Percentiles rank a stretch among this genome's conserved stretches.
Conservation (phyloP, 2,888 invertebrate species). For the Ryuthela nishihirai region DNA sequence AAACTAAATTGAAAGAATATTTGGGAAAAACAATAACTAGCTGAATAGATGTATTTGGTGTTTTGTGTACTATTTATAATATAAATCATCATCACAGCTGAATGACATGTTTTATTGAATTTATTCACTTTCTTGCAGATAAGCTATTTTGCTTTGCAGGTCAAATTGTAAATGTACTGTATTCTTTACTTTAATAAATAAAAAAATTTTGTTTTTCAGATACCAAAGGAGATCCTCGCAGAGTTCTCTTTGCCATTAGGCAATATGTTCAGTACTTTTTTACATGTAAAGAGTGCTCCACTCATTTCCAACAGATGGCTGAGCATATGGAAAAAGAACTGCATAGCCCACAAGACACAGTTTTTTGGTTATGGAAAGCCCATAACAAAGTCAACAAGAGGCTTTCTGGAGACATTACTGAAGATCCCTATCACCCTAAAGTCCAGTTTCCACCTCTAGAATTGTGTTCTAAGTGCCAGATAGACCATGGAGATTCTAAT, state of each 20-base stretch:
- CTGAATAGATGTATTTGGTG: too few relatives aligned
- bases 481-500: neutral
- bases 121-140: too few relatives aligned
- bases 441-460: slow-evolving; percentile 66
- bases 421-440: slow-evolving; percentile 87
- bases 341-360: slow-evolving; percentile 64
- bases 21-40: too few relatives aligned
- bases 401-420: slow-evolving; percentile 75
- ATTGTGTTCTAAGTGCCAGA: slow-evolving; percentile 64
- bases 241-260: slow-evolving; percentile 75
- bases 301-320: slow-evolving; percentile 87
- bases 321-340: slow-evolving; percentile 65
- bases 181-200: neutral
- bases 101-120: too few relatives aligned
- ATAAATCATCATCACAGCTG: too few relatives aligned
- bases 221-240: slow-evolving; percentile 55
- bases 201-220: slow-evolving; percentile 21
- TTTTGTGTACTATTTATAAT: too few relatives aligned
- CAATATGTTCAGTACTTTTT: slow-evolving; percentile 89
- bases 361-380: slow-evolving; percentile 56
- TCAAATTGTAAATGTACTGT: too few relatives aligned
- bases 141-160: too few relatives aligned
- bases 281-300: slow-evolving; percentile 83
- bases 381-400: slow-evolving; percentile 63
- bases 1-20: too few relatives aligned